Evolutionary conservation across 1,140 invertebrate genomes (phyloP).

Genomic region (Drosophila auraria): DNA sequence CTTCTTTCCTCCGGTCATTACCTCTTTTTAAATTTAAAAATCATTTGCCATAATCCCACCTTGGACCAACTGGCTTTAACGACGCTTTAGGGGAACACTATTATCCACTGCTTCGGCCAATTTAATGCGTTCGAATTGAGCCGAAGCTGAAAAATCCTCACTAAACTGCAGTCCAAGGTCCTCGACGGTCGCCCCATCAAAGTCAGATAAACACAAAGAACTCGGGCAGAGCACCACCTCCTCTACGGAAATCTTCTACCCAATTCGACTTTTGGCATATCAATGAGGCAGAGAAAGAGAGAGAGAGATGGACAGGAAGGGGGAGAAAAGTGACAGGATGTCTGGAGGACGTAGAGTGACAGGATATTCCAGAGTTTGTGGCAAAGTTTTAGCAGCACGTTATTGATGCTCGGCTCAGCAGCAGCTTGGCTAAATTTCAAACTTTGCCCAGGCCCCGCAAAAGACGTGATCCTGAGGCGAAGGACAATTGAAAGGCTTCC

Average conservation of each 20-base stretch:
- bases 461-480: constrained; percentile 11
- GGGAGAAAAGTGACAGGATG: neutral
- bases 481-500: constrained; percentile 60
- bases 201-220: constrained; percentile 30
- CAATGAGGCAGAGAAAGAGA: constrained; percentile 37
- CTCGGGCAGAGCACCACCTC: neutral
- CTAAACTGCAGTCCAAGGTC: constrained; percentile 31
- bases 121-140: constrained; percentile 14
- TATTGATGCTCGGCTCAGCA: constrained; percentile 51
- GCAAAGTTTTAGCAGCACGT: constrained; percentile 64
- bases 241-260: neutral
- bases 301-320: neutral
- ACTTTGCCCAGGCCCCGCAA: constrained; percentile 17
- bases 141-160: neutral
- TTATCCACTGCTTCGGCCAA: constrained; percentile 16
- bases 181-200: constrained; percentile 13
- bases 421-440: constrained; percentile 38
- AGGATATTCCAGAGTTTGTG: constrained; percentile 33
- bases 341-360: constrained; percentile 9
- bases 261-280: constrained; percentile 57
- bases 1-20: too few species aligned
- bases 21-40: neutral
- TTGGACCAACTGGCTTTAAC: neutral
- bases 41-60: neutral
- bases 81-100: constrained; percentile 14